Evolutionary conservation across 2,797 vertebrate genomes (phyloP).

Genomic region (Enteromius unitaeniatus): DNA sequence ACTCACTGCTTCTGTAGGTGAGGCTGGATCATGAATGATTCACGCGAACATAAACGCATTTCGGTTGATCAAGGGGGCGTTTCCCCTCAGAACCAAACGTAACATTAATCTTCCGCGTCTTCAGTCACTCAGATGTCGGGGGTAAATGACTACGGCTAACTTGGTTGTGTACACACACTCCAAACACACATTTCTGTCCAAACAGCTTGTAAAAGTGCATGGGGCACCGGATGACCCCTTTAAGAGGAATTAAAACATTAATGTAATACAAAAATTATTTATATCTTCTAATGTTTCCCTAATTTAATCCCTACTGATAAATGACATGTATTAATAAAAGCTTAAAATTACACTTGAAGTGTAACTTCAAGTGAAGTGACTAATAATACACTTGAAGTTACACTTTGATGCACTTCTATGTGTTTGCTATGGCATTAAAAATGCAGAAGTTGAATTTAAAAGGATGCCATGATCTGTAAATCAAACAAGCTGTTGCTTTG

Average conservation of each 20-base stretch:
- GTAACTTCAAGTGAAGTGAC: too few relatives aligned
- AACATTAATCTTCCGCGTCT: too few relatives aligned
- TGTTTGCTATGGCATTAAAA: background rate
- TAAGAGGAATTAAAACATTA: background rate
- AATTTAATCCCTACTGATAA: background rate
- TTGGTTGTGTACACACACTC: too few relatives aligned
- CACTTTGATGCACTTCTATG: background rate
- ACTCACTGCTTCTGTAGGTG: too few relatives aligned
- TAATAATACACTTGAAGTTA: background rate
- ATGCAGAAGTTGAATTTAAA: background rate
- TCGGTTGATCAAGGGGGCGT: too few relatives aligned
- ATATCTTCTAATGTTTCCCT: background rate
- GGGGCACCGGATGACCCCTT: background rate
- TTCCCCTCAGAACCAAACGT: too few relatives aligned
- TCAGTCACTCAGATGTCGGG: too few relatives aligned
- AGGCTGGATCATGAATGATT: too few relatives aligned
- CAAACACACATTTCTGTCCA: too few relatives aligned
- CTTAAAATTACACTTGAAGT: background rate
- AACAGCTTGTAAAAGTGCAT: too few relatives aligned
- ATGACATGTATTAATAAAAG: background rate
- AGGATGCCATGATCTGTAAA: background rate
- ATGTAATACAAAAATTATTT: background rate
- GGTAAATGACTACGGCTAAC: too few relatives aligned
- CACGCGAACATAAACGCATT: too few relatives aligned
- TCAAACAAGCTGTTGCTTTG: background rate